These are phyloP conservation scores for Cliona cf. orientalis DNA, from an alignment of 37 sponge, comb jelly and placozoan species.

Conservation along the genomic window DNA sequence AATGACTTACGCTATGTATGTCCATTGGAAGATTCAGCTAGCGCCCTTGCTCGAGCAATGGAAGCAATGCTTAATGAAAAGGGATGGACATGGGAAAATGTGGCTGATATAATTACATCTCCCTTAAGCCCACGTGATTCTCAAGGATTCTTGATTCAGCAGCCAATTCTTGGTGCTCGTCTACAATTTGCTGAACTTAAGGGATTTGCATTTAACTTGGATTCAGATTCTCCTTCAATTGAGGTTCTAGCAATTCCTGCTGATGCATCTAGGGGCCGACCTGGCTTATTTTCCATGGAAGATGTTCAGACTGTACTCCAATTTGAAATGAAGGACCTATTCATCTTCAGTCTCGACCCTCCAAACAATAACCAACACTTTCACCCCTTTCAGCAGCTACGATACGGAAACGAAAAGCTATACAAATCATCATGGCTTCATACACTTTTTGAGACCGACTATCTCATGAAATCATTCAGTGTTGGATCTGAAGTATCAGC, in stretches of 20 bases:
- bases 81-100: conserved; percentile 62
- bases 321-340: conserved; percentile 6
- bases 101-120: conserved; percentile 43
- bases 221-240: conserved; percentile 38
- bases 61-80: conserved; percentile 35
- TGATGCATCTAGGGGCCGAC: conserved; percentile 2
- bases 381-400: conserved; percentile 78
- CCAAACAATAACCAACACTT: conserved; percentile 54
- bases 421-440: conserved; percentile 49
- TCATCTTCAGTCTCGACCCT: conserved; percentile 75
- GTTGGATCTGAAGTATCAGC: conserved; percentile 77
- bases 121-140: conserved; percentile 31
- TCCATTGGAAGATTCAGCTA: conserved; percentile 31
- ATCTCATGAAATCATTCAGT: conserved; percentile 76
- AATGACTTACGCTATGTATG: conserved; percentile 48
- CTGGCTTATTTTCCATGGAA: conserved; percentile 46
- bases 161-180: conserved; percentile 11
- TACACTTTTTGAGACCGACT: conserved; percentile 76
- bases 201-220: conserved; percentile 55
- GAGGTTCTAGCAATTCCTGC: conserved; percentile 31
- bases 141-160: conserved; percentile 76
- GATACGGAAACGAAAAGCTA: conserved; percentile 42
- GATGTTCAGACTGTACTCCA: conserved; percentile 59
- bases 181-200: conserved; percentile 41
- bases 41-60: conserved; percentile 32